Base-by-base conservation (phyloP, 2,888 invertebrate species). In the Drosophila recens region DNA sequence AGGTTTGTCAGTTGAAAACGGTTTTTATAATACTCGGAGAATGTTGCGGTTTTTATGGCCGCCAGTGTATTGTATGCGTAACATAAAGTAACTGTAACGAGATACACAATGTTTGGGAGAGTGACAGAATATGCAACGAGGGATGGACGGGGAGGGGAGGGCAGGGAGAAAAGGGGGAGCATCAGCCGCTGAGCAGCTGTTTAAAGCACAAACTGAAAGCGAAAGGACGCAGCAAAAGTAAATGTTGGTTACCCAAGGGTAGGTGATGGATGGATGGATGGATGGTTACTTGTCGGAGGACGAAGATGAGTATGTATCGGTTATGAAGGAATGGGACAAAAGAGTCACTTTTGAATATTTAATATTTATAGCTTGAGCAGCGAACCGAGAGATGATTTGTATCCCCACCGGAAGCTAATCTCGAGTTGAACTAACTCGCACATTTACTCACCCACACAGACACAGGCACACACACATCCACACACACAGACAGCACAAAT, bases 371-470 rank as follows among this genome's bases (percentile, higher is more conserved):
- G 81, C 83, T 83, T 83, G 89, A 89, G 83, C 83, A 89, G 75
- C 82, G 87, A 84, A 84, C 75, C 85, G 85, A 84, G 75, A 89
- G 85, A 89, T 89, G 83, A 84, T 84, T 84, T 89, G 82, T 87
- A 84, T 84, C 82, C 83, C 87, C 87, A 84, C 71, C 82, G 83
- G 87, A 89, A 89, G 89, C 89, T 84, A 84, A 84, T 89, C 89
- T 89, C 82, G 82, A 84, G 82, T 87, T 82, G 85, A 72, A 82
- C 79, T 81, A 78, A 87, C 75, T 68, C 57, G 59, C 69, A 80
- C 64, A 69, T 30, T 54, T 51, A 63, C 56, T 36, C 11, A 68
- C 33, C 38, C 48, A 46, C 9, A 59, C 36, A 59, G 0, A 63
- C 49, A 49, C 57, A 65, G 42, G 40, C 8, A 48, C 20, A 57